phyloP scores from a whole-genome alignment of 2,113 vertebrate genomes.

The Atrichornis clamosus region DNA sequence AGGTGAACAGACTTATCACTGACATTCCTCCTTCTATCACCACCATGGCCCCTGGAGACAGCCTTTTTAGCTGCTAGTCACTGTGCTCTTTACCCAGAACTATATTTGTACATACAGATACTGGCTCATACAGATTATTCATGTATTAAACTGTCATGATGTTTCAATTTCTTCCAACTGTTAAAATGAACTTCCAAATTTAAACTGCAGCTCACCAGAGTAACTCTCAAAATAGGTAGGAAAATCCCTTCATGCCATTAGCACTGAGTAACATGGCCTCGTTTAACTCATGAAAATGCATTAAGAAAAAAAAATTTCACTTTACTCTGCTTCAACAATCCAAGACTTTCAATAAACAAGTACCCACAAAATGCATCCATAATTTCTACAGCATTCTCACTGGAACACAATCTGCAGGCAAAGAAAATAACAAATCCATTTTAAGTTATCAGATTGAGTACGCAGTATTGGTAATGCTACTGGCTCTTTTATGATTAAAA shows the following conservation, averaged over 20 bases:
- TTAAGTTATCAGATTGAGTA: background rate
- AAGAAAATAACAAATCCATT: background rate
- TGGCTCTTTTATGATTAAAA: background rate
- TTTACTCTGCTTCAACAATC: background rate
- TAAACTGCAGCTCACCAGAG: constrained; percentile 36
- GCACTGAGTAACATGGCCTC: background rate
- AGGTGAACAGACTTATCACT: background rate
- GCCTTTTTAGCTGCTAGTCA: background rate
- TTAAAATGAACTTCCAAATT: constrained; percentile 54
- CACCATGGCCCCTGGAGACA: background rate
- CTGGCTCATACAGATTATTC: constrained; percentile 38
- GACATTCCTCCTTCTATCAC: background rate
- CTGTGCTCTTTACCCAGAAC: background rate
- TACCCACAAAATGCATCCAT: background rate
- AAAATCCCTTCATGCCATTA: constrained; percentile 55
- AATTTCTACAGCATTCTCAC: background rate
- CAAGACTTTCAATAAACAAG: background rate
- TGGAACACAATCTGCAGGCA: background rate
- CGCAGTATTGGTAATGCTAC: fast-evolving
- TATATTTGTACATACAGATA: constrained; percentile 12
- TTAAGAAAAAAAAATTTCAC: background rate
- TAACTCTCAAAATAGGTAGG: constrained; percentile 61
- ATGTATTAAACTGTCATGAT: constrained; percentile 39
- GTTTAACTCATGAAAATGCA: constrained; percentile 5
- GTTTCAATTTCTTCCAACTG: constrained; percentile 43